Conservation (phyloP, 2,888 invertebrate species). For the Lithophane ornitopus region DNA sequence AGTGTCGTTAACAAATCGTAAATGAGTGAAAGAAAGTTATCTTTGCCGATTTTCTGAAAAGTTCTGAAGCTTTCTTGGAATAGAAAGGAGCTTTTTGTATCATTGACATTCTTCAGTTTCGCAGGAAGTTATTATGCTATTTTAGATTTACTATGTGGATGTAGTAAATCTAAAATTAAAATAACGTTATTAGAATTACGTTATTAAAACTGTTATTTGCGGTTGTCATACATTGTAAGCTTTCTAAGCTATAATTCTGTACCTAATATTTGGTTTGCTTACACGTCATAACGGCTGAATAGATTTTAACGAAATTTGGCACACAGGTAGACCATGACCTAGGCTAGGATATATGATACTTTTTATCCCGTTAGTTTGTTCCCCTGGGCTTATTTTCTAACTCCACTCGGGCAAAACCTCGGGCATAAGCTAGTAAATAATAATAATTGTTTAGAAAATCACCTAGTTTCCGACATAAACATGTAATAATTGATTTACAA, state of each 20-base stretch:
- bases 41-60: conserved; percentile 28
- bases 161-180: conserved; percentile 42
- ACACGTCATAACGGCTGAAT: too few relatives aligned
- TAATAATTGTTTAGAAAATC: conserved; percentile 19
- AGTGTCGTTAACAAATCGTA: conserved; percentile 53
- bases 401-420: too few relatives aligned
- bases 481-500: conserved; percentile 23
- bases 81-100: conserved; percentile 34
- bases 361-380: too few relatives aligned
- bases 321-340: too few relatives aligned
- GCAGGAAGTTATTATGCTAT: conserved; percentile 45
- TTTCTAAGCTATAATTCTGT: conserved; percentile 8
- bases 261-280: too few relatives aligned
- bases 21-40: conserved; percentile 36
- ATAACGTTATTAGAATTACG: conserved; percentile 14
- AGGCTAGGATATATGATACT: too few relatives aligned
- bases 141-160: conserved; percentile 52
- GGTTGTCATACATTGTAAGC: conserved; percentile 3
- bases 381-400: too few relatives aligned
- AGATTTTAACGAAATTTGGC: too few relatives aligned
- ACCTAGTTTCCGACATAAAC: conserved; percentile 26
- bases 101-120: conserved; percentile 44
- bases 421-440: not conserved
- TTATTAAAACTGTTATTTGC: conserved; percentile 16
- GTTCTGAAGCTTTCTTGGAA: conserved; percentile 32